Base-by-base conservation (phyloP, 2,888 invertebrate genomes). In the Urechis unicinctus region DNA sequence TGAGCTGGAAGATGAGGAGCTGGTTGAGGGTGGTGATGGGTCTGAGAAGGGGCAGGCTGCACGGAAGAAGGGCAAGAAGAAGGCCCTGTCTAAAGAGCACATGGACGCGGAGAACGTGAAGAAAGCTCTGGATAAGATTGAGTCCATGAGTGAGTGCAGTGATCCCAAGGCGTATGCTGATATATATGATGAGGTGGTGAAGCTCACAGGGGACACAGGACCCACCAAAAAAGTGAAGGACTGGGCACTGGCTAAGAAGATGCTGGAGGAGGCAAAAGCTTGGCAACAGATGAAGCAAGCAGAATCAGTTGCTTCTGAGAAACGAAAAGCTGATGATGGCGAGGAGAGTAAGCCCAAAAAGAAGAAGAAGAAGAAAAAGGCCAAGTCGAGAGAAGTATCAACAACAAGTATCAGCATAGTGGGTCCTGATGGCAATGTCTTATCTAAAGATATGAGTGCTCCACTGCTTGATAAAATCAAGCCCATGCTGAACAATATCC, bases 161-260 rank as follows among this genome's bases (percentile, higher is more conserved):
- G 31, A 48, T 24, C 25, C 36, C n/a, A 53, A 36, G 21, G 26
- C 30, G 3, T 52, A 52, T 22, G 45, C 46, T 3, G 46, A 44
- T 26, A 2, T 52, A 13, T 48, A 53, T 13, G 48, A 53, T 17
- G 31, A 48, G 28, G 9, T 26, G 5, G 26, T n/a, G n/a, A n/a
- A n/a, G n/a, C n/a, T n/a, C n/a, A n/a, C n/a, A n/a, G n/a, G 13
- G 6, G 9, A 13, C 9, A 28, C 9, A 6, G 13, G 26, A 28
- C 9, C 24, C 5, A 9, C 36, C 46, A 45, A 51, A 25, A 49
- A 49, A 13, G 25, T 31, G 1, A 50, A 28, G 17, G 49, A 50
- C 30, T 50, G 50, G 42, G 49, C 43, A 4, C 47, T 56, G 43
- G 48, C 52, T 21, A 56, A 56, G 56, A 56, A 48, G 30, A 46